These are phyloP conservation scores for Paedocypris sp. DNA, from an alignment of 2,113 vertebrate species.

Conservation along the genomic window DNA sequence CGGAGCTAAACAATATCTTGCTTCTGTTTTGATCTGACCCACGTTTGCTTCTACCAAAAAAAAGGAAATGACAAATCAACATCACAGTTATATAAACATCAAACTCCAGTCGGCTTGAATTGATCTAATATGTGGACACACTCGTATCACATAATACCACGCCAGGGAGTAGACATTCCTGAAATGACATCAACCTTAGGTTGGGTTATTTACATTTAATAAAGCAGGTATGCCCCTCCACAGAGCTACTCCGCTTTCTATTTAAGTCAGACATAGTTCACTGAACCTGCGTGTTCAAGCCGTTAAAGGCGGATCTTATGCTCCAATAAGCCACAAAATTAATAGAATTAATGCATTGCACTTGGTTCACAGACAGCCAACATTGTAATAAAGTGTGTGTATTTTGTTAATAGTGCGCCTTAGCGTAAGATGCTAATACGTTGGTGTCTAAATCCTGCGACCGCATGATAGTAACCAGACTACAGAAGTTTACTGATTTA, in stretches of 20 bases:
- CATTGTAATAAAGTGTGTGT: no score
- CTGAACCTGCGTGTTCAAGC: not conserved
- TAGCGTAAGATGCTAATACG: no score
- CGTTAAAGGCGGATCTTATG: no score
- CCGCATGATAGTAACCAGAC: no score
- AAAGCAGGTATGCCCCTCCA: conserved; percentile 14
- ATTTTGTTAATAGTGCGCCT: no score
- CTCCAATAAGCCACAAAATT: not conserved
- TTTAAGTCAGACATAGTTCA: not conserved
- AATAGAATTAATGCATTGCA: no score
- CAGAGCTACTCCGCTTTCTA: not conserved
- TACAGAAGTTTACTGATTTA: no score
- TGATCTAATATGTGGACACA: conserved; percentile 2
- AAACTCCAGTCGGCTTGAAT: conserved; percentile 3
- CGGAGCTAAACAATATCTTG: not conserved
- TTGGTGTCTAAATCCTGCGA: no score
- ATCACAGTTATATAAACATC: conserved; percentile 11
- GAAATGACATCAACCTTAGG: not conserved
- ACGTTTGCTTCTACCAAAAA: not conserved
- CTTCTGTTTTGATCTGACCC: not conserved
- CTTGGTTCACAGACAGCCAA: no score
- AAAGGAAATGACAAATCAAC: conserved; percentile 7
- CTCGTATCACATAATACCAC: not conserved
- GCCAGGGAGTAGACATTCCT: conserved; percentile 1
- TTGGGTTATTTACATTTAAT: conserved; percentile 14